A percentile compares a stretch with the other conserved stretches of the same genome.
Evolutionary conservation across 2,113 vertebrate genomes (phyloP).

Genomic region (Stegastes partitus): DNA sequence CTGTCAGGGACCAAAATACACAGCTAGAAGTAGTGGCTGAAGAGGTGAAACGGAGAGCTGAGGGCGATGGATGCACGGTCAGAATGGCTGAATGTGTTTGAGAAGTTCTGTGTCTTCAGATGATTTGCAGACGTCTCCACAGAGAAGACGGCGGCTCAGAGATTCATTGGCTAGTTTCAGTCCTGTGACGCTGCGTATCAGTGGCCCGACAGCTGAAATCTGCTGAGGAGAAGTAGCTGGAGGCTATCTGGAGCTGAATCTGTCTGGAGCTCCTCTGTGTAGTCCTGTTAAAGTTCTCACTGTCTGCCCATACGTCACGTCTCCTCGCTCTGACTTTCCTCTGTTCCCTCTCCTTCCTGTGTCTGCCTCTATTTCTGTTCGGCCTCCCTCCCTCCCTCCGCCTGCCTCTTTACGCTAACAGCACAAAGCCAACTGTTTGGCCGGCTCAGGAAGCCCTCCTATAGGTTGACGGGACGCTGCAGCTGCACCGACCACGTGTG

Average conservation of each 20-base stretch:
- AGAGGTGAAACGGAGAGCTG: not conserved
- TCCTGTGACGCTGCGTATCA: not conserved
- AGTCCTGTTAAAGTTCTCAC: constrained; percentile 34
- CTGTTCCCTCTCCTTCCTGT: constrained; percentile 52
- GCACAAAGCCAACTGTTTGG: constrained; percentile 58
- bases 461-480: constrained; percentile 24
- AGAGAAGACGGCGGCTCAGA: not conserved
- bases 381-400: not conserved
- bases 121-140: not conserved
- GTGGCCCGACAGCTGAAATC: not conserved
- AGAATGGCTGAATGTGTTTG: not conserved
- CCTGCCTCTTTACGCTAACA: constrained; percentile 2
- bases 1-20: not conserved
- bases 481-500: constrained; percentile 24
- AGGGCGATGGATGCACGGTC: not conserved
- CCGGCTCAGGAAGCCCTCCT: constrained; percentile 57
- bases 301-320: constrained; percentile 57
- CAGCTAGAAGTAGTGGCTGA: not conserved
- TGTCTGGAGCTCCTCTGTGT: constrained; percentile 19
- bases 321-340: constrained; percentile 42
- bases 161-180: not conserved
- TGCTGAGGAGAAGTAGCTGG: not conserved
- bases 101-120: not conserved
- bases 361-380: constrained; percentile 38
- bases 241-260: constrained; percentile 29